phyloP scores from a whole-genome alignment of 2,113 vertebrate species.

The Progne subis region DNA sequence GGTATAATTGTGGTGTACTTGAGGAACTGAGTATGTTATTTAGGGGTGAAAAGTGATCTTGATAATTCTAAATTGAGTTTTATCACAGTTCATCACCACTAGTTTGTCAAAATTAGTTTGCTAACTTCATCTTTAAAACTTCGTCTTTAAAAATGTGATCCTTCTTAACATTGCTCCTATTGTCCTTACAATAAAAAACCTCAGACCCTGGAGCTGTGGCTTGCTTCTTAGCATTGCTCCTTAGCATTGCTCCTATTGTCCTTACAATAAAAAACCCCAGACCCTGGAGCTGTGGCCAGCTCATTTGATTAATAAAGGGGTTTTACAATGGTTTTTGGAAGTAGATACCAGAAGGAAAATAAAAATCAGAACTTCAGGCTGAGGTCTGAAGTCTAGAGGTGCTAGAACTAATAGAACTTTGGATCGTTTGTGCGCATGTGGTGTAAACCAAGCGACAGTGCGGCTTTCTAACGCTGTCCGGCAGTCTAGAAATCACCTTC shows the following conservation, averaged over 20 bases:
- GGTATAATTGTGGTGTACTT: neutral
- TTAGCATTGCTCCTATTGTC: neutral
- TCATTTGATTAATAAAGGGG: neutral
- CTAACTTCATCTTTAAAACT: neutral
- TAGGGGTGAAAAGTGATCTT: neutral
- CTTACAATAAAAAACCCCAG: neutral
- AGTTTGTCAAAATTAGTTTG: neutral
- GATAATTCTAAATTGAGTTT: neutral
- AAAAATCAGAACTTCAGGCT: neutral
- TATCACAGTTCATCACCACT: neutral
- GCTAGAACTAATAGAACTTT: neutral
- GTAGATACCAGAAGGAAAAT: neutral
- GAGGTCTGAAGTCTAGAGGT: neutral
- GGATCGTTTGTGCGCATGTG: accelerated
- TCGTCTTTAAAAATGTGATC: neutral
- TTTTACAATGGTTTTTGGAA: neutral
- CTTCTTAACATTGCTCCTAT: neutral
- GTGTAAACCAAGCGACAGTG: neutral
- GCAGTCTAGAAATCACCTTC: neutral
- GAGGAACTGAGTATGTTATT: neutral
- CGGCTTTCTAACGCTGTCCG: neutral
- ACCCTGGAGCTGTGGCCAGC: neutral
- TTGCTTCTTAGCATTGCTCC: no score
- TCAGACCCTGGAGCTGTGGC: neutral
- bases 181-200: neutral